These are phyloP conservation scores for Mechanitis mazaeus DNA, from an alignment of 2,888 invertebrate species.

Conservation along the genomic window DNA sequence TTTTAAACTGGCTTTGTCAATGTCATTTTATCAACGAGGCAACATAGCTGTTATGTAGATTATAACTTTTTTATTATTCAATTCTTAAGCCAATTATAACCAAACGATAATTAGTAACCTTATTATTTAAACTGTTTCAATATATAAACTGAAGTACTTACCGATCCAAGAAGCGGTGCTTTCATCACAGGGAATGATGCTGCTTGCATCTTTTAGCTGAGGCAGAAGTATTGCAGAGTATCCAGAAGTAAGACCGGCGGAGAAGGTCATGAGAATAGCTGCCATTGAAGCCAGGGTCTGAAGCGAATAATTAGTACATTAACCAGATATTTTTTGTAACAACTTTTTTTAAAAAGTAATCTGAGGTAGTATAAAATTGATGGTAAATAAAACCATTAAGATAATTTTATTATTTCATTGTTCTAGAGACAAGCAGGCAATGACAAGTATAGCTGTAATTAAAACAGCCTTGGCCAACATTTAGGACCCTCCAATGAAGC, in stretches of 20 bases:
- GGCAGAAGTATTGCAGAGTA: conserved; percentile 80
- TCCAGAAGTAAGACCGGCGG: conserved; percentile 78
- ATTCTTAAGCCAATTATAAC: too few species aligned
- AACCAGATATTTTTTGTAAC: too few species aligned
- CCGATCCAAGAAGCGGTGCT: conserved; percentile 79
- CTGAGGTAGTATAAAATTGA: too few species aligned
- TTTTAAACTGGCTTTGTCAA: too few species aligned
- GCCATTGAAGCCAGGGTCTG: conserved; percentile 76
- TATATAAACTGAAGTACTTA: conserved; percentile 35
- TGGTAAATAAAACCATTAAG: not conserved
- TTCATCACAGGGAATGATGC: conserved; percentile 61
- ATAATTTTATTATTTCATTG: not conserved
- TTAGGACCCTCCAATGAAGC: not conserved
- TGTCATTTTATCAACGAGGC: too few species aligned
- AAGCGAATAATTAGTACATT: not conserved
- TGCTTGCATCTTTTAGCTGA: conserved; percentile 65
- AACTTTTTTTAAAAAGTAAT: too few species aligned
- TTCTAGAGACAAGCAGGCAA: not conserved
- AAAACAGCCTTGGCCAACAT: not conserved
- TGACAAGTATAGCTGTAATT: not conserved
- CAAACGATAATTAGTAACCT: too few species aligned
- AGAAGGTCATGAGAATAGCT: conserved; percentile 73
- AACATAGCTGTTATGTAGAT: too few species aligned
- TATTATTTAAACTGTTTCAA: too few species aligned
- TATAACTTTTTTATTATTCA: too few species aligned